Conservation (phyloP, 2,113 vertebrate species). For the Menura novaehollandiae region DNA sequence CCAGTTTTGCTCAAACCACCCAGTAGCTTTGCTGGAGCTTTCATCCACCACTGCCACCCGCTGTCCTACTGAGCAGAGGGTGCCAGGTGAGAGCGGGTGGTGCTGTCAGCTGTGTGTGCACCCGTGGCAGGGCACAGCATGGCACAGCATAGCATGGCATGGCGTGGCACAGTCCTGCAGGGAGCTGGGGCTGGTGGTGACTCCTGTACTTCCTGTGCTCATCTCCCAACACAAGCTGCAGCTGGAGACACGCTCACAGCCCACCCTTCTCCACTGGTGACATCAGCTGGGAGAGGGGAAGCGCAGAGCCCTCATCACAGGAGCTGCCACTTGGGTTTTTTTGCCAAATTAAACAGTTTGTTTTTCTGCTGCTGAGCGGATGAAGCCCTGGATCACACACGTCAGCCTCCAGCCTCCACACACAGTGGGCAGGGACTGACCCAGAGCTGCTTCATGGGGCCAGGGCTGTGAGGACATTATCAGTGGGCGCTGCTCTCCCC, state of each 20-base stretch:
- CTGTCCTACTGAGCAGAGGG: neutral
- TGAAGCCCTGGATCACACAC: neutral
- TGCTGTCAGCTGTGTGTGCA: neutral
- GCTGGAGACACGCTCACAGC: accelerated
- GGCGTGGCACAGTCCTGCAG: neutral
- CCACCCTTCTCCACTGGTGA: neutral
- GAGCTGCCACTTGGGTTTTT: neutral
- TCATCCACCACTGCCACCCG: accelerated
- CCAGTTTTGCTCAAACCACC: neutral
- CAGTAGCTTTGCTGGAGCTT: neutral
- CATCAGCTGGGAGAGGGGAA: neutral
- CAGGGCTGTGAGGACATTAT: neutral
- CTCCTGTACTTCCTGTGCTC: neutral
- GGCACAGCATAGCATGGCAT: neutral
- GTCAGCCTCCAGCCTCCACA: neutral
- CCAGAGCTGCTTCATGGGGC: neutral
- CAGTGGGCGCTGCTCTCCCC: neutral
- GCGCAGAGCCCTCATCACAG: accelerated
- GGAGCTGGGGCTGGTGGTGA: accelerated
- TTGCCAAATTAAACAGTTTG: neutral
- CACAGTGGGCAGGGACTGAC: neutral
- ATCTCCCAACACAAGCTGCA: accelerated
- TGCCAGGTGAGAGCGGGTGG: neutral
- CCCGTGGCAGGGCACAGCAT: accelerated
- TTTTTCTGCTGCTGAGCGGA: neutral